phyloP scores from a whole-genome alignment of 1,140 invertebrate genomes.

The Gryllus bimaculatus region DNA sequence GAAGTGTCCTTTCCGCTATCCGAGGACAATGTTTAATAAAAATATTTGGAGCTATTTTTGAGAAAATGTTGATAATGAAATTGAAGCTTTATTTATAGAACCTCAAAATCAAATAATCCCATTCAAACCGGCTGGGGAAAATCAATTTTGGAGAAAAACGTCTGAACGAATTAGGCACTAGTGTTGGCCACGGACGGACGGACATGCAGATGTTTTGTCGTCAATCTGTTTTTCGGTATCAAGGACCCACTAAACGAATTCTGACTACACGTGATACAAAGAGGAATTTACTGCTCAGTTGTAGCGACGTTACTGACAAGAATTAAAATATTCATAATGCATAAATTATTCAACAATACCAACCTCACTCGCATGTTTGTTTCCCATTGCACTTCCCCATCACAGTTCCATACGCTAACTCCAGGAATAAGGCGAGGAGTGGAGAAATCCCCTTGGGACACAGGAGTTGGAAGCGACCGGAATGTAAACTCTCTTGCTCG shows the following conservation, averaged over 20 bases:
- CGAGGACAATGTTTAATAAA: too few species aligned
- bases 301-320: conserved; percentile 9
- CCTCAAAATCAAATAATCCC: too few species aligned
- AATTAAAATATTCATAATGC: conserved; percentile 14
- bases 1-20: too few species aligned
- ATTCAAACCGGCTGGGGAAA: too few species aligned
- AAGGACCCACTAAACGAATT: background rate
- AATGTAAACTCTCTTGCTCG: conserved; percentile 65
- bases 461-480: conserved; percentile 39
- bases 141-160: too few species aligned
- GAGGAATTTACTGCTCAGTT: background rate
- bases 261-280: conserved; percentile 6
- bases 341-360: conserved; percentile 21
- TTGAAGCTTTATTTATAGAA: too few species aligned
- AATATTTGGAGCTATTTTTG: too few species aligned
- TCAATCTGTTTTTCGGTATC: background rate
- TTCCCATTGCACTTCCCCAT: conserved; percentile 67
- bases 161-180: background rate
- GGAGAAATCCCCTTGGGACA: conserved; percentile 30
- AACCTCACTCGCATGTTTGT: conserved; percentile 61
- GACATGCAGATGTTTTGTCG: too few species aligned
- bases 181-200: too few species aligned
- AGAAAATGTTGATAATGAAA: too few species aligned
- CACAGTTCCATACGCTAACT: conserved; percentile 73
- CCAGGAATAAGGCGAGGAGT: conserved; percentile 28